Conservation (phyloP, 2,113 vertebrate species). For the Oreocharis arfaki region DNA sequence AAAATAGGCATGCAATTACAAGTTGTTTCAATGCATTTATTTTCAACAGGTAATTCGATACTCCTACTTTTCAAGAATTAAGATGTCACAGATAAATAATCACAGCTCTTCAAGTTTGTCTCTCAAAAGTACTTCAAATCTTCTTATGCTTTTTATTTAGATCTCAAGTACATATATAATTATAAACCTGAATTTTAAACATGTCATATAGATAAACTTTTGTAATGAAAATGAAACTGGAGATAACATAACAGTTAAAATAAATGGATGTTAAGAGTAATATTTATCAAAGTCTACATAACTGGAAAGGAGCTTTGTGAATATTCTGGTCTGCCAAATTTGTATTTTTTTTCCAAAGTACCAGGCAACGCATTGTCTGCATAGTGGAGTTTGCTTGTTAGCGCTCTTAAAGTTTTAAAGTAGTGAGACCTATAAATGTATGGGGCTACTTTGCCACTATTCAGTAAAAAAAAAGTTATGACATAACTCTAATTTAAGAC, state of each 20-base stretch:
- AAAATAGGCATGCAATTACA: slow-evolving; percentile 66
- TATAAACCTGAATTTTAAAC: slow-evolving; percentile 37
- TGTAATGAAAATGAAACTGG: background rate
- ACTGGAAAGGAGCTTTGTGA: background rate
- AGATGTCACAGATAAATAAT: slow-evolving; percentile 69
- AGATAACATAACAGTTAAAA: slow-evolving; percentile 5
- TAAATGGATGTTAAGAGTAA: background rate
- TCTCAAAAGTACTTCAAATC: slow-evolving; percentile 50
- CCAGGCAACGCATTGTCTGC: background rate
- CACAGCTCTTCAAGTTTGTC: slow-evolving; percentile 48
- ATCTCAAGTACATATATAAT: slow-evolving; percentile 7
- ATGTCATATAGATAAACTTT: background rate
- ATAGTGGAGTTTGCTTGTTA: background rate
- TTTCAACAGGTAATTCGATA: slow-evolving; percentile 66
- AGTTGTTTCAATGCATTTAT: slow-evolving; percentile 60
- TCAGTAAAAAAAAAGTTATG: background rate
- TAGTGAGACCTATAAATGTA: background rate
- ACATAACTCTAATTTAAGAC: background rate
- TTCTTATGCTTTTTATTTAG: slow-evolving; percentile 14
- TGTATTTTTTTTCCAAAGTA: background rate
- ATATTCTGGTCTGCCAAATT: background rate
- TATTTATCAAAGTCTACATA: background rate
- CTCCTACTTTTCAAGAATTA: slow-evolving; percentile 63
- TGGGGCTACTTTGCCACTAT: background rate
- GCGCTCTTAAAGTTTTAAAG: background rate